Evolutionary conservation across 2,888 invertebrate genomes (phyloP).

Genomic region (Pachycephus smyrnensis): DNA sequence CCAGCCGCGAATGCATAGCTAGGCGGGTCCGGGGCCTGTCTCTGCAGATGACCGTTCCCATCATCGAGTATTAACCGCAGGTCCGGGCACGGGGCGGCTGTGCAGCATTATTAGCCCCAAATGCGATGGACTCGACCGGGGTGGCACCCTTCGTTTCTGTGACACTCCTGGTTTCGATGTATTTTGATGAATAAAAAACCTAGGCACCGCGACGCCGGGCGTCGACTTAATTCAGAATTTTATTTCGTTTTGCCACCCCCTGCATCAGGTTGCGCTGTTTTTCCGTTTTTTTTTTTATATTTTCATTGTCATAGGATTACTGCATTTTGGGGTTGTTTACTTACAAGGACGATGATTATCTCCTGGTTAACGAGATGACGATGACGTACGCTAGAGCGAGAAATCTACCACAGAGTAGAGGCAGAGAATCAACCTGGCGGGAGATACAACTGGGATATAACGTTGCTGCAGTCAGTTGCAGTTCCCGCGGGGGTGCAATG

Average conservation of each 20-base stretch:
- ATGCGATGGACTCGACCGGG: slow-evolving; percentile 59
- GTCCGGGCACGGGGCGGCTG: slow-evolving; percentile 55
- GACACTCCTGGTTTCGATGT: neutral
- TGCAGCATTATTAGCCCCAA: slow-evolving; percentile 65
- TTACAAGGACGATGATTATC: neutral
- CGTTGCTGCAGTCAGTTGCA: slow-evolving; percentile 62
- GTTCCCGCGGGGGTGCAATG: slow-evolving; percentile 44
- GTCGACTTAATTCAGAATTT: neutral
- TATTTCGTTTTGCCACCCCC: neutral
- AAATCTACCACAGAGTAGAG: slow-evolving; percentile 26
- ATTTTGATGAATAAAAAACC: neutral
- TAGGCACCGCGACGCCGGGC: neutral
- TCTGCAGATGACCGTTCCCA: slow-evolving; percentile 68
- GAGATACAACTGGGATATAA: slow-evolving; percentile 52
- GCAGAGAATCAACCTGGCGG: slow-evolving; percentile 14
- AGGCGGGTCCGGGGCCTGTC: slow-evolving; percentile 52
- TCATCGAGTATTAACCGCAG: slow-evolving; percentile 68
- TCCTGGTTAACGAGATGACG: slow-evolving; percentile 33
- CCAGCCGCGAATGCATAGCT: slow-evolving; percentile 47
- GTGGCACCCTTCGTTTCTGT: slow-evolving; percentile 18
- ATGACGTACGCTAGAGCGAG: slow-evolving; percentile 39
- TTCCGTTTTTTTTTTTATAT: neutral
- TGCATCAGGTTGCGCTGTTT: neutral
- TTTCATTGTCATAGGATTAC: neutral
- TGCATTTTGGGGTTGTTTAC: neutral